Evolutionary conservation across 2,797 vertebrate species (phyloP).

Genomic region (Scyliorhinus canicula): DNA sequence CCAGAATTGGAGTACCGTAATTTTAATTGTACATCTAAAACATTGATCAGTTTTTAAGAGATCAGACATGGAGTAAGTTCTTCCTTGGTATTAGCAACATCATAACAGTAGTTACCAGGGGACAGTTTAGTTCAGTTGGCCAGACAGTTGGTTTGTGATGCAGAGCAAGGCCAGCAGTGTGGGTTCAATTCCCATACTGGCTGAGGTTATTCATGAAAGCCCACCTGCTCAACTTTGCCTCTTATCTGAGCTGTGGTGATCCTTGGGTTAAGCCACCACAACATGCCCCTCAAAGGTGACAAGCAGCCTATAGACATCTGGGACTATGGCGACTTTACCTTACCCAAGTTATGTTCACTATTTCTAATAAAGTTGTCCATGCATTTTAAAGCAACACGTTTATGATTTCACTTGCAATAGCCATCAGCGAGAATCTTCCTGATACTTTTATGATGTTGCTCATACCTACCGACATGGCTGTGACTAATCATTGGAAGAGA

Average conservation of each 20-base stretch:
- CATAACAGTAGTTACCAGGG: no score
- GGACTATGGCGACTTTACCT: no score
- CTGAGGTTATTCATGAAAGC: no score
- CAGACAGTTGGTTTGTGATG: no score
- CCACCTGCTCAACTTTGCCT: no score
- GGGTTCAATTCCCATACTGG: no score
- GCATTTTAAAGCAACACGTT: not conserved
- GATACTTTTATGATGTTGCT: not conserved
- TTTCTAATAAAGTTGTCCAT: not conserved
- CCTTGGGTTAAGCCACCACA: no score
- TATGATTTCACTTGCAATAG: not conserved
- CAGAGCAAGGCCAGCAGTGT: no score
- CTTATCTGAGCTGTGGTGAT: no score
- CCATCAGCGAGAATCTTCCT: not conserved
- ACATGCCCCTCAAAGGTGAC: no score
- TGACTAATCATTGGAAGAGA: not conserved
- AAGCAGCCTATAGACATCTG: no score
- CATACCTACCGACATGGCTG: not conserved
- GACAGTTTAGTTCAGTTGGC: no score
- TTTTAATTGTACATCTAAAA: not conserved
- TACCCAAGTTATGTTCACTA: not conserved
- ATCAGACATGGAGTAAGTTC: not conserved
- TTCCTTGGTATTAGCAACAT: not conserved
- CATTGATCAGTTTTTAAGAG: not conserved
- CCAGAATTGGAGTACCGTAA: not conserved